Base-by-base conservation (phyloP, 2,113 vertebrate genomes). In the Pollimyrus isidori region DNA sequence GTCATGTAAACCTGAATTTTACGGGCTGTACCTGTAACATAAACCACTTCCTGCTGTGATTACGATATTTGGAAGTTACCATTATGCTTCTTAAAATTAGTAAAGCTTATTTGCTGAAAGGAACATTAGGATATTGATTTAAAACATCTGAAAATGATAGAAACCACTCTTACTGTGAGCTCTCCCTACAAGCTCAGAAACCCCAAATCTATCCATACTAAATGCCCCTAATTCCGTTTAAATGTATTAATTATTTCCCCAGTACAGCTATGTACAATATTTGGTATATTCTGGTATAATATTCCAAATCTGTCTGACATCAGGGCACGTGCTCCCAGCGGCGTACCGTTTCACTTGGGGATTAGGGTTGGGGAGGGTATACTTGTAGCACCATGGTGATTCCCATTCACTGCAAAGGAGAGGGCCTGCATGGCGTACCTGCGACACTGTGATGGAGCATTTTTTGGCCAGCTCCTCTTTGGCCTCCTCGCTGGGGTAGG, bases 401-500 rank as follows among this genome's bases (percentile, higher is more conserved):
- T 65, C 7, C 62, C 26, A 30, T 30, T 30, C 13, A 2, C 26
- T 30, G 65, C 3, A n/a, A 6, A 4, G 69, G 69, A 15, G 30
- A 17, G 62, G n/a, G n/a, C 1, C 23, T 7, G 3, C 3, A 4
- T 30, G 87, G 90, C 90, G 91, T 88, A 87, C 98, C 98, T 99
- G 98, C 94, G 98, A 98, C 93, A 99, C 98, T 89, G 98, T 99
- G 96, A 99, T 99, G 95, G 97, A 97, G 0, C 98, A 99, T 93
- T 99, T 99, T 96, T 99, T 99, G 94, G 98, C 98, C 96, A 99
- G 95, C 94, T 99, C 98, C 93, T 99, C 98, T 96, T 99, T 99
- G 94, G 98, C 98, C 95, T 99, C 98, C 96, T 99, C 98, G 91
- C 98, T 99, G 94, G 98, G 98, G 93, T 99, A 99, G 7, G 98